These are phyloP conservation scores for Premnoplex brunnescens DNA, from an alignment of 2,797 vertebrate species.

Conservation along the genomic window DNA sequence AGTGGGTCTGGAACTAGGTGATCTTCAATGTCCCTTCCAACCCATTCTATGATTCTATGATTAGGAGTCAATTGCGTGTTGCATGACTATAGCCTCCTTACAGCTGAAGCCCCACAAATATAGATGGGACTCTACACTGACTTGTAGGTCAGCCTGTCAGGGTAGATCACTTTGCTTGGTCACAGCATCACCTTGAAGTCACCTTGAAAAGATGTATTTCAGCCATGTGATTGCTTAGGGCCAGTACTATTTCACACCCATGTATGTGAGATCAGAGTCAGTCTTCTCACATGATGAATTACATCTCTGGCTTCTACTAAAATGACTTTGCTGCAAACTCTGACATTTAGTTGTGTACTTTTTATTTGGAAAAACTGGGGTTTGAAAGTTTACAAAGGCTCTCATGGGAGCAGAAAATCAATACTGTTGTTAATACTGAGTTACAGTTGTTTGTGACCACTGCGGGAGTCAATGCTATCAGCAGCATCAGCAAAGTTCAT, in stretches of 20 bases:
- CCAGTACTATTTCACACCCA: background rate
- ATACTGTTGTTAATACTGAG: background rate
- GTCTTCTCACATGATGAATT: background rate
- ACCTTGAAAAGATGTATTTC: background rate
- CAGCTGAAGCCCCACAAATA: background rate
- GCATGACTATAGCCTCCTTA: background rate
- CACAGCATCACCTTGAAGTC: background rate
- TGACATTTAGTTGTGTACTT: background rate
- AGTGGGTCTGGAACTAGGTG: background rate
- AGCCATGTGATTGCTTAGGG: rapidly evolving
- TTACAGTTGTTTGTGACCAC: background rate
- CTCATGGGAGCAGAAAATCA: constrained; percentile 3
- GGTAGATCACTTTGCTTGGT: background rate
- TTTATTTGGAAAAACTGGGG: background rate
- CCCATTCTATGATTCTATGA: background rate
- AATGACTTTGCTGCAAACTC: background rate
- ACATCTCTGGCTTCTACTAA: background rate
- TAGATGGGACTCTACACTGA: background rate
- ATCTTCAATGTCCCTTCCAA: background rate
- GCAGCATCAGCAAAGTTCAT: background rate
- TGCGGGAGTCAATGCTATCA: background rate
- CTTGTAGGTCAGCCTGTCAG: background rate
- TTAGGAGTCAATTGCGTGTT: background rate
- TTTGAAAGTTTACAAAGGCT: constrained; percentile 8
- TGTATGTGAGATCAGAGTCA: rapidly evolving